Evolutionary conservation across 92 coral and sea anemone species (phyloP), one percentile per base, ranked within the genome.

Genomic region (Pocillopora meandrina): DNA sequence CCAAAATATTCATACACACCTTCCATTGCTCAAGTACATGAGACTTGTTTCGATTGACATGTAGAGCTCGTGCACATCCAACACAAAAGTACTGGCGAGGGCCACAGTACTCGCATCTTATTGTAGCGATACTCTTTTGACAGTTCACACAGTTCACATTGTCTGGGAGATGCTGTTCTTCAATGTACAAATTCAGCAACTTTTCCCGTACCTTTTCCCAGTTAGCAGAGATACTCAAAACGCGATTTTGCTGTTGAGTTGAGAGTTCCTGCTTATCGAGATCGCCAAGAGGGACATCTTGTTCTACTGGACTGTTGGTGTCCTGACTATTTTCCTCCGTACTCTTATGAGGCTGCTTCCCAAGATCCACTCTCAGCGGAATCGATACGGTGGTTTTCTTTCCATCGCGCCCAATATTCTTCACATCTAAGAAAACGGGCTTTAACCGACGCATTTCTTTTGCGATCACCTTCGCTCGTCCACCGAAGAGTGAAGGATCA

Each of bases 21-120:
- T 76, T 86, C 92, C 92, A 85, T 64, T 75, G 88, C 85, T 89
- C 89, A 56, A 89, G 88, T 85, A 89, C 79, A 69, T 84, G 92
- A 79, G 84, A 89, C 82, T 89, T 81, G 89, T 89, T 89, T 68
- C 84, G 81, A 62, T 49, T 69, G 12, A 55, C 80, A 60, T 85
- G 89, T 59, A 89, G 58, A 19, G 79, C 13, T 55, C 33, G 67
- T 47, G 89, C 89, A 80, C 89, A 84, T 62, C 47, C 21, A 35
- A 73, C 67, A 58, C 89, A 89, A 13, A 85, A 89, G 89, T 85
- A 89, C 82, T 89, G 92, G 77, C 61, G 88, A 68, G 84, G 89
- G 72, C 89, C 92, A 89, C 87, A 89, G 75, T 89, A 89, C 74
- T 57, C 78, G 34, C 92, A 85, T 42, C 86, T 86, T 62, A 77